phyloP scores from a whole-genome alignment of 2,797 vertebrate genomes.

The Tenualosa ilisha region DNA sequence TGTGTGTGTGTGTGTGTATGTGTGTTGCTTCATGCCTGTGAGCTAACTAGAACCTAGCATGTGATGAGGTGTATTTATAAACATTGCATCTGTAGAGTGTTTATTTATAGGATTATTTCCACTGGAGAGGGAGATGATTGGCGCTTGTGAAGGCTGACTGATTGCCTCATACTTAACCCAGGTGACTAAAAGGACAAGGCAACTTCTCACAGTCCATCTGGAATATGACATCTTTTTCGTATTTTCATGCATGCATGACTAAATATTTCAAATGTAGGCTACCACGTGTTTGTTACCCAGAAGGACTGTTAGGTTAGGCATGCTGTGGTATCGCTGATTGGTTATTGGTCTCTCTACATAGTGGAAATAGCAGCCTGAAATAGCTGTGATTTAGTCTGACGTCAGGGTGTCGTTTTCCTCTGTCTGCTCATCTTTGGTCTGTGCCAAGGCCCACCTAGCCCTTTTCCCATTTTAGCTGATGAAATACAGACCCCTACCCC shows the following conservation, averaged over 20 bases:
- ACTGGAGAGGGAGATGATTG: conserved; percentile 39
- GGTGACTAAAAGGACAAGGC: conserved; percentile 22
- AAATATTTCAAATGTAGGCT: background rate
- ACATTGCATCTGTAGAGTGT: conserved; percentile 44
- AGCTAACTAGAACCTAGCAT: conserved; percentile 25
- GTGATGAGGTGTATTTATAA: conserved; percentile 51
- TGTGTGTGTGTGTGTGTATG: background rate
- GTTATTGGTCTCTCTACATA: background rate
- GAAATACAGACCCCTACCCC: background rate
- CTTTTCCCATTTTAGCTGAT: conserved; percentile 27
- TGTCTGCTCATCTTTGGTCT: conserved; percentile 11
- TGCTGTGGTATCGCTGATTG: background rate
- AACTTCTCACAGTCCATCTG: background rate
- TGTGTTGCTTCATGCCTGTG: conserved; percentile 31
- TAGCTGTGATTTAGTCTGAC: conserved; percentile 5
- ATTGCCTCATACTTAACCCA: conserved; percentile 35
- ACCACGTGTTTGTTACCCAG: background rate
- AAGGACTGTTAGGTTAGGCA: background rate
- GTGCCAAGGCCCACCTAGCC: background rate
- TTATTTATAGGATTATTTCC: conserved; percentile 57
- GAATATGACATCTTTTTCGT: background rate
- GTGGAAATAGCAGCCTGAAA: background rate
- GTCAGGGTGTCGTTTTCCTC: background rate
- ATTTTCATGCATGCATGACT: background rate
- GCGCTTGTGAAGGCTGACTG: conserved; percentile 32